These are phyloP conservation scores for Polyploca ridens DNA, from an alignment of 2,888 invertebrate genomes.

Conservation along the genomic window DNA sequence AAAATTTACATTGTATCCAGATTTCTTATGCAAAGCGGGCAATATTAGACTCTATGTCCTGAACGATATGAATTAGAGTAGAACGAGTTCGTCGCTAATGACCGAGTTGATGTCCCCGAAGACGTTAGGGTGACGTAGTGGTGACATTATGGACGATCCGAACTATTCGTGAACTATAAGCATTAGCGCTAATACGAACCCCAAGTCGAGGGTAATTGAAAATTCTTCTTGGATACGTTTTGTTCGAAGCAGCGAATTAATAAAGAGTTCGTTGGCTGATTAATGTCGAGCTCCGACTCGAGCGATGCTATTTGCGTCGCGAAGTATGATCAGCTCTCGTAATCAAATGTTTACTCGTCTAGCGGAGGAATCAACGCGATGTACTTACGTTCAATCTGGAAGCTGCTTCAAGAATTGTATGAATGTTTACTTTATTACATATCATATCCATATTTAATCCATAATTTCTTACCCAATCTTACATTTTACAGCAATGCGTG, in stretches of 20 bases:
- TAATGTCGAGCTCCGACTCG: not conserved
- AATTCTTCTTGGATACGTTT: conserved; percentile 5
- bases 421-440: too few relatives aligned
- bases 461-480: not conserved
- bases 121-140: conserved; percentile 1
- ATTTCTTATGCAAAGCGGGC: not conserved
- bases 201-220: not conserved
- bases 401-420: not conserved
- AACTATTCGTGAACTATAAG: conserved; percentile 4
- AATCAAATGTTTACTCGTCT: not conserved
- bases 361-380: too few relatives aligned
- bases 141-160: not conserved
- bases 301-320: not conserved
- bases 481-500: not conserved
- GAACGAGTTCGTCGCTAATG: not conserved
- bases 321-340: not conserved
- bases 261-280: not conserved
- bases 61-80: not conserved
- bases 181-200: not conserved
- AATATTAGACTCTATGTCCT: not conserved
- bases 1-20: not conserved
- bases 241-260: not conserved
- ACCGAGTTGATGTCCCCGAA: not conserved
- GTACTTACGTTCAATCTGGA: not conserved
- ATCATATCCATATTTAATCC: too few relatives aligned